Evolutionary conservation across 2,113 vertebrate genomes (phyloP).

Genomic region (Sylvietta virens): DNA sequence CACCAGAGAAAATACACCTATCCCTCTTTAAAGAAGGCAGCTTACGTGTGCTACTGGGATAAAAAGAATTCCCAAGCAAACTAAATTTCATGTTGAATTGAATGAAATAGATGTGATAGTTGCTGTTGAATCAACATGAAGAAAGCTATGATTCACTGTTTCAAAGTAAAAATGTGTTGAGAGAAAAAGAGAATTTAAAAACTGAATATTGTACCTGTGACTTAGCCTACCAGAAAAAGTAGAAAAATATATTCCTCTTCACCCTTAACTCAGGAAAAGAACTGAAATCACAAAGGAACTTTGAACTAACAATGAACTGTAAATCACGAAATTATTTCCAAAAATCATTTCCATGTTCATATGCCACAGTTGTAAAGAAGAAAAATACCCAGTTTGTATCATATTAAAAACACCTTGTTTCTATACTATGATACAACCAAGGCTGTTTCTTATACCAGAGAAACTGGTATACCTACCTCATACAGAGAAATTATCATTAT

Average conservation of each 20-base stretch:
- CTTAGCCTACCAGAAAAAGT: neutral
- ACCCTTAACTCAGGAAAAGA: neutral
- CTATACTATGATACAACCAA: neutral
- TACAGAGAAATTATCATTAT: neutral
- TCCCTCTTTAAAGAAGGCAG: neutral
- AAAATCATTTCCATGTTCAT: neutral
- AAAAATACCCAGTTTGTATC: neutral
- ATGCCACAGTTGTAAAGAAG: neutral
- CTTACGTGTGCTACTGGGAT: neutral
- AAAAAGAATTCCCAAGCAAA: neutral
- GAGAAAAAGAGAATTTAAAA: neutral
- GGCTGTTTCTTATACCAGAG: neutral
- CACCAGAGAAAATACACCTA: neutral
- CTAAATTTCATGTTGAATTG: neutral
- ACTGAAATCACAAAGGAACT: neutral
- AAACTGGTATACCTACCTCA: neutral
- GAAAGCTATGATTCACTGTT: neutral
- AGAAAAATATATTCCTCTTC: neutral
- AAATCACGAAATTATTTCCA: neutral
- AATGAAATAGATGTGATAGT: neutral
- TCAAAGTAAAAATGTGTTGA: neutral
- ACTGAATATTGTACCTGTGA: neutral
- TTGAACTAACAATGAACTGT: neutral
- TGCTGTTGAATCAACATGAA: neutral
- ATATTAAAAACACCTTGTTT: neutral